Evolutionary conservation across 2,888 invertebrate genomes (phyloP).

Genomic region (Ophion slaviceki): DNA sequence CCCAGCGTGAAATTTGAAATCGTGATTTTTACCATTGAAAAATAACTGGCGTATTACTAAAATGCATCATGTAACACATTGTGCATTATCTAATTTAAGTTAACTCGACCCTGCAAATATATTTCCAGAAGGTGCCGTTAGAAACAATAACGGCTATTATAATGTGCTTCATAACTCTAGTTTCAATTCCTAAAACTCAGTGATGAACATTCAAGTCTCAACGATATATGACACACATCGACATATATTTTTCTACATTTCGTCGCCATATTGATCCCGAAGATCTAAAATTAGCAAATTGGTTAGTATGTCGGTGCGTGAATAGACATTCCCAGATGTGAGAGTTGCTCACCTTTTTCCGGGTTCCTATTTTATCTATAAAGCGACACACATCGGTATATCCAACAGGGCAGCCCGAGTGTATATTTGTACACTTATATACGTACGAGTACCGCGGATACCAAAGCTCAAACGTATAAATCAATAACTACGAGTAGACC

Average conservation of each 20-base stretch:
- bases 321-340: not conserved
- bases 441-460: constrained; percentile 36
- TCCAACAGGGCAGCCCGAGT: not conserved
- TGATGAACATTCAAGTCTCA: not conserved
- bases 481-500: constrained; percentile 54
- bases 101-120: not conserved
- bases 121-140: not conserved
- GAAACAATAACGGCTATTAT: not conserved
- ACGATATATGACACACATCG: not conserved
- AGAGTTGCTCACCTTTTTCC: not conserved
- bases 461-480: constrained; percentile 55
- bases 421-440: constrained; percentile 41
- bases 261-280: constrained; percentile 5
- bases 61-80: not conserved
- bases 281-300: constrained; percentile 21
- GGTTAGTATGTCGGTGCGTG: not conserved
- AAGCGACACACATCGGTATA: not conserved
- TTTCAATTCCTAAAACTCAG: not conserved
- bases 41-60: not conserved
- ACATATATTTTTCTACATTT: not conserved
- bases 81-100: not conserved
- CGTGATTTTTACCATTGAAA: not conserved
- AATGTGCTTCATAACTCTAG: not conserved
- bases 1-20: not conserved
- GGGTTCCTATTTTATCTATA: not conserved